phyloP scores from a whole-genome alignment of 2,797 vertebrate species.

The Molothrus ater region DNA sequence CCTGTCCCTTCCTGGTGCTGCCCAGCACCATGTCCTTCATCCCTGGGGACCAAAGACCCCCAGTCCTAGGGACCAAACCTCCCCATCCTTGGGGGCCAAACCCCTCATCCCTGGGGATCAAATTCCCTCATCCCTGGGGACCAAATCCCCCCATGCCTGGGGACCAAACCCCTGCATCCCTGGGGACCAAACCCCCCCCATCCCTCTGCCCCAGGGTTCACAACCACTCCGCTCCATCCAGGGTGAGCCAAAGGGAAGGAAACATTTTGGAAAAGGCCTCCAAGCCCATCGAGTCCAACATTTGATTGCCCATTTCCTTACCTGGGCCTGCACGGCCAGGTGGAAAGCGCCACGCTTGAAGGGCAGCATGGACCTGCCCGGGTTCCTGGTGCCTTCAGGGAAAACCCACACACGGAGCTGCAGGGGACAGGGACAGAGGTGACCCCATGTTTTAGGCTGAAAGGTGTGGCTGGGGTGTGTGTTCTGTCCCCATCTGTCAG shows the following conservation, averaged over 20 bases:
- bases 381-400: conserved; percentile 84
- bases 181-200: too few relatives aligned
- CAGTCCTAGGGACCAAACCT: rapidly evolving
- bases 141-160: background rate
- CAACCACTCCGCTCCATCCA: rapidly evolving
- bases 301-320: background rate
- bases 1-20: background rate
- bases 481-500: too few relatives aligned
- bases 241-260: background rate
- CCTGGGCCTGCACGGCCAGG: conserved; percentile 59
- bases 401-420: conserved; percentile 83
- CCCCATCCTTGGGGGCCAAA: background rate
- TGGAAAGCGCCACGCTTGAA: conserved; percentile 86
- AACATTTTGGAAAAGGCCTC: background rate
- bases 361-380: conserved; percentile 78
- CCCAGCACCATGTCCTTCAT: background rate
- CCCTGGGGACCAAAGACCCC: background rate
- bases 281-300: rapidly evolving
- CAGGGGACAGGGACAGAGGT: background rate
- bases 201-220: background rate
- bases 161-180: background rate
- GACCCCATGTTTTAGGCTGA: background rate
- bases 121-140: background rate
- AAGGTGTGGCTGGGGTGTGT: background rate
- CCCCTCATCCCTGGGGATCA: rapidly evolving